These are phyloP conservation scores for Python bivittatus DNA, from an alignment of 2,113 vertebrate species.

Conservation along the genomic window DNA sequence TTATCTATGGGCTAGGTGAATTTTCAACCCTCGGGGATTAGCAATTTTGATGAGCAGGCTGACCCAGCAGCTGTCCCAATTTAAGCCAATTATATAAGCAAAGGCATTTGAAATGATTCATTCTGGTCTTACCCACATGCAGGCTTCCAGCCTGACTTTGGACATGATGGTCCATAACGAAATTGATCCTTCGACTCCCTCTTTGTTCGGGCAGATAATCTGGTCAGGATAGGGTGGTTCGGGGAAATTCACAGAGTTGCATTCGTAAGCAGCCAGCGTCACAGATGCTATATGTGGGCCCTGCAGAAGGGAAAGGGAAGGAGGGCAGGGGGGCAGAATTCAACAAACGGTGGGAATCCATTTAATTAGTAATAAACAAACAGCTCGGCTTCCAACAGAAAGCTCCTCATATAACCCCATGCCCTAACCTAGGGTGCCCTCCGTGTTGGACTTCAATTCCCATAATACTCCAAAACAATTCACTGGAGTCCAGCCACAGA, in stretches of 20 bases:
- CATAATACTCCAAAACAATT: background rate
- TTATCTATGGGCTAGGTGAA: background rate
- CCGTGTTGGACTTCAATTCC: background rate
- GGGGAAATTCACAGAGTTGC: conserved; percentile 94
- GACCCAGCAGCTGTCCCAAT: background rate
- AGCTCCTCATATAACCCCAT: background rate
- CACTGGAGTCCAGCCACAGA: background rate
- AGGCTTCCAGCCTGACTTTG: conserved; percentile 98
- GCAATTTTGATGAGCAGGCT: too few relatives aligned
- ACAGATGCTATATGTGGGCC: conserved; percentile 99
- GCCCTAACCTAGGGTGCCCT: background rate
- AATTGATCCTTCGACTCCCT: conserved; percentile 75
- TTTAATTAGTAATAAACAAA: background rate
- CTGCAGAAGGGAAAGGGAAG: conserved; percentile 65
- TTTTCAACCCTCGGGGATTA: background rate
- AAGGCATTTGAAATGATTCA: too few relatives aligned
- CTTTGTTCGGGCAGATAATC: conserved; percentile 88
- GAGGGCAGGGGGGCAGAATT: background rate
- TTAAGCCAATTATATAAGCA: too few relatives aligned
- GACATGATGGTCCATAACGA: conserved; percentile 96
- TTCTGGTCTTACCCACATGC: conserved; percentile 96
- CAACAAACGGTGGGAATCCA: background rate
- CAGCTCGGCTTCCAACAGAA: too few relatives aligned
- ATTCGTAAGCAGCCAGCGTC: conserved; percentile 97
- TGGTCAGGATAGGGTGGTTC: conserved; percentile 97